phyloP scores from a whole-genome alignment of 2,113 vertebrate species.

The Heliornis fulica region DNA sequence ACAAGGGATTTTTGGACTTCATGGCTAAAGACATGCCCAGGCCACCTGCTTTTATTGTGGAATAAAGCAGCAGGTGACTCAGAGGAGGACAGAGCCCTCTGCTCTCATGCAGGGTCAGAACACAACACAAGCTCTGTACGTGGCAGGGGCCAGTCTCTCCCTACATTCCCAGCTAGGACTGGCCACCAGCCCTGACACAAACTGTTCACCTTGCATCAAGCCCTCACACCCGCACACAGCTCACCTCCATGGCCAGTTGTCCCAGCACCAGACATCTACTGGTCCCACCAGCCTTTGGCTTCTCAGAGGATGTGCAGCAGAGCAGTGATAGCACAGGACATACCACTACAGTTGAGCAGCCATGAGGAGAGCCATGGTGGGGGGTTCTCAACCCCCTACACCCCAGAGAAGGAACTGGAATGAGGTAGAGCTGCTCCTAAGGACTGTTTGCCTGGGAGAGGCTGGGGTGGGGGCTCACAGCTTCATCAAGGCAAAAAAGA shows the following conservation, averaged over 20 bases:
- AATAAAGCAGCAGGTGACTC: not conserved
- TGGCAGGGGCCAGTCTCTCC: fast-evolving
- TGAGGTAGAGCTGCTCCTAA: fast-evolving
- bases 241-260: not conserved
- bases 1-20: not conserved
- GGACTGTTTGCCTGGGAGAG: not conserved
- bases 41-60: not conserved
- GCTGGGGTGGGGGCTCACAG: not conserved
- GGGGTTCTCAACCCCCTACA: fast-evolving
- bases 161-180: fast-evolving
- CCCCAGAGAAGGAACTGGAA: fast-evolving
- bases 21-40: not conserved
- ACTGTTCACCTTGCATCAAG: fast-evolving
- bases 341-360: fast-evolving
- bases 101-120: not conserved
- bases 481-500: not conserved
- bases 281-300: fast-evolving
- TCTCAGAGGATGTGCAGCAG: fast-evolving
- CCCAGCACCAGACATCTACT: fast-evolving
- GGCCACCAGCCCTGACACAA: fast-evolving
- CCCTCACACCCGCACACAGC: fast-evolving
- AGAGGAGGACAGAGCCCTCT: not conserved
- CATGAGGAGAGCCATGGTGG: fast-evolving
- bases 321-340: fast-evolving
- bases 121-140: not conserved